Base-by-base conservation (phyloP, 2,113 vertebrate species). In the Himantopus leucocephalus region DNA sequence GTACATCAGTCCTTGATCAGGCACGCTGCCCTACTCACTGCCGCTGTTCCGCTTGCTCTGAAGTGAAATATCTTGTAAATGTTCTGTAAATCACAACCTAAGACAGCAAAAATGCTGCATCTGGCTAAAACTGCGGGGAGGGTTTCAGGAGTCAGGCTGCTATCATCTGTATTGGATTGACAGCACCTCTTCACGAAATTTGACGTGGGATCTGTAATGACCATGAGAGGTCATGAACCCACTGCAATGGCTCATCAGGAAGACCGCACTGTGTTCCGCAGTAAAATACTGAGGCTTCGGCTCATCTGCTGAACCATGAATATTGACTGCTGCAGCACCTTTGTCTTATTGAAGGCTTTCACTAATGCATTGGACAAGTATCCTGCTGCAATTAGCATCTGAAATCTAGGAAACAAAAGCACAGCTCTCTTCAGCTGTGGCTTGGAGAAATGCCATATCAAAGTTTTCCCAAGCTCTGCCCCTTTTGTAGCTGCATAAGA, bases 341-440 rank as follows among this genome's bases (percentile, higher is more conserved):
- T 78, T 94, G 83, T 96, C 71, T 76, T 82, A 63, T 1, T 78
- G 92, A 92, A 82, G 45, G 80, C 80, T 92, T 84, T 95, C 45
- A 70, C 73, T 94, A 86, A 94, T 34, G 72, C 53, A 47, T 5
- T 62, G 43, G 80, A 89, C 70, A 79, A 90, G 64, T 39, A 88
- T 35, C 43, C 58, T 74, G 56, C 58, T 87, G 66, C 90, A 94
- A 73, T 91, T 90, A 84, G 56, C 85, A 77, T 75, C 78, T 64
- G 70, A 96, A 95, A 78, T 94, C 83, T 89, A 79, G 79, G 82
- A 76, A 89, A 95, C 67, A 91, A 91, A 94, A 97, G 94, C 17
- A 24, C 45, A 87, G 48, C 10, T 63, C 66, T 78, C 56, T 82
- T 94, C 60, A 92, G 32, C 56, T 89, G 53, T 52, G 80, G 58